Evolutionary conservation across 1,140 invertebrate species (phyloP), one percentile per base, ranked within the genome.

Genomic region (Gonatopus flavifemur): DNA sequence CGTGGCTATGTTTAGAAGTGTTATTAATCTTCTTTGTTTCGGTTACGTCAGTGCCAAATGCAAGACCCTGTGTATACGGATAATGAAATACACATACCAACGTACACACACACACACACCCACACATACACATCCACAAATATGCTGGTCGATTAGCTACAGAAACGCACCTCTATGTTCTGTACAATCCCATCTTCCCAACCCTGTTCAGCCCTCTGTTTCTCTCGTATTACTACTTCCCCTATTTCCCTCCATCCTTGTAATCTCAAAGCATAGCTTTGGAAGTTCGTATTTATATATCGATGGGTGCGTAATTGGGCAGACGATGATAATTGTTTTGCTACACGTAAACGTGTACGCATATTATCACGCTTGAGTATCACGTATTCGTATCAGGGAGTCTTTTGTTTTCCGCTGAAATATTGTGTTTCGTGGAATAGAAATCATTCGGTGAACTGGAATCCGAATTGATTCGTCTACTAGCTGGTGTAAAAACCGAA

Each of bases 71-170:
- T n/a, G n/a, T n/a, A n/a, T n/a, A n/a, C n/a, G n/a, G n/a, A n/a
- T n/a, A n/a, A n/a, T n/a, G n/a, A n/a, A 32, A 31, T 31, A 36
- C 16, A 42, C 41, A 49, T 44, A 41, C 31, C 36, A 15, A 32
- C 20, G 49, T 52, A 52, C 42, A 38, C 49, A 47, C 51, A 53
- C 48, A 47, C 51, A 53, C 48, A 53, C 49, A 53, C 35, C 16
- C n/a, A 18, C 15, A 10, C 35, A 2, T 36, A 18, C 36, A 53
- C 38, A n/a, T n/a, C n/a, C n/a, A n/a, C n/a, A n/a, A n/a, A n/a
- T n/a, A n/a, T n/a, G n/a, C 46, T 35, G 53, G 47, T 54, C 57
- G 56, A 61, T 61, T 61, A 59, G 52, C 50, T 45, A 52, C 52
- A 49, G 49, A 56, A 55, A 52, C 57, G 57, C 35, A 32, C 31